Evolutionary conservation across 2,888 invertebrate genomes (phyloP).

Genomic region (Galerucella calmariensis): DNA sequence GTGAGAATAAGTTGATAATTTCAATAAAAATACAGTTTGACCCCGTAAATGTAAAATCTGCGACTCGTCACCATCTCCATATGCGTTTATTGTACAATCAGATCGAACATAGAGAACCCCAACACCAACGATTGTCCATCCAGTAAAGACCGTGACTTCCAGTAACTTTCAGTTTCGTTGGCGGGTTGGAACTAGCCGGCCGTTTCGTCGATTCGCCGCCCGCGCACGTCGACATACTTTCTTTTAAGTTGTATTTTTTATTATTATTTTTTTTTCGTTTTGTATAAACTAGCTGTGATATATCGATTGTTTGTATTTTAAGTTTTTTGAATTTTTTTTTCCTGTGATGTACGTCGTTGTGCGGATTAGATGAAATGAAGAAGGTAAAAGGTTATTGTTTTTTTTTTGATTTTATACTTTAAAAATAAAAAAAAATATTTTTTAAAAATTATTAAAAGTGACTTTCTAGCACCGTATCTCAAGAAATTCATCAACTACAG

Average conservation of each 20-base stretch:
- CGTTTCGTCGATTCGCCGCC: conserved; percentile 63
- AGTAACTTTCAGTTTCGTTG: conserved; percentile 61
- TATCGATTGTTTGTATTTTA: conserved; percentile 5
- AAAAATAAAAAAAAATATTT: no score
- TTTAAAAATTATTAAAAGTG: no score
- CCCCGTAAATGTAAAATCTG: not conserved
- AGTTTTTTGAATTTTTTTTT: not conserved
- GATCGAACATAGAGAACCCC: conserved; percentile 1
- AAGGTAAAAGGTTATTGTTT: conserved; percentile 12
- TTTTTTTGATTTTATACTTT: no score
- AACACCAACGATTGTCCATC: not conserved
- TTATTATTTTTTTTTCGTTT: conserved; percentile 11
- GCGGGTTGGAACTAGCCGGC: conserved; percentile 68
- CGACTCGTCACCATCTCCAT: not conserved
- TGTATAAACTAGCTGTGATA: conserved; percentile 34
- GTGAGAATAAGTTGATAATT: no score
- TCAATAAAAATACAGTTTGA: not conserved
- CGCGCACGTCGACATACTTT: conserved; percentile 43
- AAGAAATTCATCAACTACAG: no score
- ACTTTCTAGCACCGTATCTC: no score
- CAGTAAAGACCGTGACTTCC: conserved; percentile 17
- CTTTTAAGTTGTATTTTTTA: conserved; percentile 6
- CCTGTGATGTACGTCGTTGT: conserved; percentile 6
- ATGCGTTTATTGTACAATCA: not conserved
- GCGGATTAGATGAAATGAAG: conserved; percentile 16